These are phyloP conservation scores for Hippasteria phrygiana DNA, from an alignment of 53 echinoderm and acorn worm genomes.

Conservation along the genomic window DNA sequence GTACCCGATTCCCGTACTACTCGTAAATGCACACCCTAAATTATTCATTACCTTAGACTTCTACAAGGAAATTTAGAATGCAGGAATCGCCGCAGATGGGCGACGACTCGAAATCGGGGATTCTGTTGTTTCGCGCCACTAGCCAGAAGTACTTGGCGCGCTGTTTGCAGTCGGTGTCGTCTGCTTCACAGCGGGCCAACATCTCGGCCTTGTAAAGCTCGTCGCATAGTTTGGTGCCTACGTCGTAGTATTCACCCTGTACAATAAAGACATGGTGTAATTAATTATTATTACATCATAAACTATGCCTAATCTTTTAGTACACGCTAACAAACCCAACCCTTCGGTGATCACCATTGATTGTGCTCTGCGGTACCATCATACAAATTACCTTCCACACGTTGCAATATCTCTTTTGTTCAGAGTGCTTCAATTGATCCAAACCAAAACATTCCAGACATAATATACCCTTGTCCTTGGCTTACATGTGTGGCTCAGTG, in stretches of 20 bases:
- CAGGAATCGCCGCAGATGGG: slow-evolving; percentile 78
- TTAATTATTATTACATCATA: too few relatives aligned
- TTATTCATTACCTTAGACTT: slow-evolving; percentile 48
- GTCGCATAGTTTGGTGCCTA: slow-evolving; percentile 79
- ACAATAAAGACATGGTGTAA: not conserved
- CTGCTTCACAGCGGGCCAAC: slow-evolving; percentile 44
- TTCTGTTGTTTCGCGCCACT: slow-evolving; percentile 76
- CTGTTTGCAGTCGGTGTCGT: slow-evolving; percentile 74
- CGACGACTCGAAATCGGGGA: slow-evolving; percentile 22
- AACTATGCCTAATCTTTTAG: too few relatives aligned
- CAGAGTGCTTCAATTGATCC: too few relatives aligned
- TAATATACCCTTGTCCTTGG: too few relatives aligned
- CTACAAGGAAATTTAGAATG: slow-evolving; percentile 76
- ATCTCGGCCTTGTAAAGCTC: slow-evolving; percentile 89
- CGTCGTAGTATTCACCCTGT: slow-evolving; percentile 78
- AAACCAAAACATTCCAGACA: too few relatives aligned
- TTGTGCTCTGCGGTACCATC: too few relatives aligned
- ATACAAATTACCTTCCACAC: too few relatives aligned
- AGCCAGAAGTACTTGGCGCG: slow-evolving; percentile 91
- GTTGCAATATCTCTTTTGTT: too few relatives aligned
- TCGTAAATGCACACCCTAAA: not conserved
- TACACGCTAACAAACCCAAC: too few relatives aligned
- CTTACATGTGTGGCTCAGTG: too few relatives aligned
- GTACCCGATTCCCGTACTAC: too few relatives aligned
- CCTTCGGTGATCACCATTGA: too few relatives aligned